phyloP scores from a whole-genome alignment of 1,140 invertebrate species.

The Drosophila mauritiana region DNA sequence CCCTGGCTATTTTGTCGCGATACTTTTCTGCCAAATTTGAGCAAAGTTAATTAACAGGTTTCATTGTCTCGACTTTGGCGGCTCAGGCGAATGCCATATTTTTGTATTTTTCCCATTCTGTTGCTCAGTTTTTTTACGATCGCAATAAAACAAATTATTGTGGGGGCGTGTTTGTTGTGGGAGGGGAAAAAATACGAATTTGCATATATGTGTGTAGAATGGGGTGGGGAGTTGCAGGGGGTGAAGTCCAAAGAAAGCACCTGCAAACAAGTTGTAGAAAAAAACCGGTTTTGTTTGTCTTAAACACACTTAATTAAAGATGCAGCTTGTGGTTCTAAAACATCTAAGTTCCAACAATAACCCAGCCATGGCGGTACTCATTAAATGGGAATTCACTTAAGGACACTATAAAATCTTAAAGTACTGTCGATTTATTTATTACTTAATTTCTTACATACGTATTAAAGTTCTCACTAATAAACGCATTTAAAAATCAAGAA shows the following conservation, averaged over 20 bases:
- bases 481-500: no score
- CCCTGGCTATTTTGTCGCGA: slow-evolving; percentile 52
- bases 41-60: slow-evolving; percentile 78
- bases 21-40: slow-evolving; percentile 73
- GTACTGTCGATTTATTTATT: no score
- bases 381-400: no score
- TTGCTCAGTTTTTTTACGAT: slow-evolving; percentile 44
- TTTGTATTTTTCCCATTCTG: slow-evolving; percentile 41
- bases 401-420: no score
- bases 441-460: no score
- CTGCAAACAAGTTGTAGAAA: slow-evolving; percentile 40
- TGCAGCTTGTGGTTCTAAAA: slow-evolving; percentile 34
- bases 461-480: no score
- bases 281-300: slow-evolving; percentile 29
- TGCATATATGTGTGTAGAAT: slow-evolving; percentile 3
- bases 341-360: background rate
- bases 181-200: slow-evolving; percentile 18
- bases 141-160: slow-evolving; percentile 38
- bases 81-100: slow-evolving; percentile 21
- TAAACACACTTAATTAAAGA: slow-evolving; percentile 54
- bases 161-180: slow-evolving; percentile 71
- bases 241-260: slow-evolving; percentile 47
- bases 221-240: background rate
- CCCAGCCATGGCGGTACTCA: background rate
- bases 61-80: slow-evolving; percentile 53